Conservation (phyloP, 2,888 invertebrate genomes). For the Geotrupes spiniger region DNA sequence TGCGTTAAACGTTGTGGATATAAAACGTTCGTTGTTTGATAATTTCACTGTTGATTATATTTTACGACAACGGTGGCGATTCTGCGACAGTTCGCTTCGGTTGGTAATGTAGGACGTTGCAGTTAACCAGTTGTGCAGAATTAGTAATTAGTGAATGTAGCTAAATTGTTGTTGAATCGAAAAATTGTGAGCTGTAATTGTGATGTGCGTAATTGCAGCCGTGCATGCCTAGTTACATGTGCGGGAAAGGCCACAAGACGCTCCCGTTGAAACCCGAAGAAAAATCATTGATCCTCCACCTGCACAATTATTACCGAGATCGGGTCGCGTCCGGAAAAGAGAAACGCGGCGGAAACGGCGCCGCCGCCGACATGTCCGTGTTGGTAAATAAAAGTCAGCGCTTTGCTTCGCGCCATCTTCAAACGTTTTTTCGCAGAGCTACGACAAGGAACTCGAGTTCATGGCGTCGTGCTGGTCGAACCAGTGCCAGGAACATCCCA, state of each 20-base stretch:
- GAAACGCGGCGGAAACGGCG: no score
- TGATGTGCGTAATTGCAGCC: conserved; percentile 18
- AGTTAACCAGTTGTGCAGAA: no score
- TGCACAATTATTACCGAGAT: conserved; percentile 13
- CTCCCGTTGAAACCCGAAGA: conserved; percentile 12
- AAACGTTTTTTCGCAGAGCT: conserved; percentile 18
- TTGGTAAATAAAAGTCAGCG: conserved; percentile 5
- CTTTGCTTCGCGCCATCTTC: background rate
- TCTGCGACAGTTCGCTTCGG: no score
- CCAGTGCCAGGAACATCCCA: conserved; percentile 22
- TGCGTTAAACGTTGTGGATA: no score
- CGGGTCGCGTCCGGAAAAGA: background rate
- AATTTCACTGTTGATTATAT: no score
- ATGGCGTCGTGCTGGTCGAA: conserved; percentile 29
- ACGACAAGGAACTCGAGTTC: conserved; percentile 29
- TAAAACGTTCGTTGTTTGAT: no score
- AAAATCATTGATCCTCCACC: conserved; percentile 5
- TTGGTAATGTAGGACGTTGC: no score
- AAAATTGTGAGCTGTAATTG: no score
- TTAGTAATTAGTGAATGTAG: no score
- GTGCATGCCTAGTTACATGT: conserved; percentile 10
- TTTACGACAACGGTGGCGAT: no score
- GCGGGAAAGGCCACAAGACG: conserved; percentile 4
- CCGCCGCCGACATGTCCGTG: conserved; percentile 11
- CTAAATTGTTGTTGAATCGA: no score